These are phyloP conservation scores for Teleiodes luculella DNA, from an alignment of 2,888 invertebrate genomes.

Conservation along the genomic window DNA sequence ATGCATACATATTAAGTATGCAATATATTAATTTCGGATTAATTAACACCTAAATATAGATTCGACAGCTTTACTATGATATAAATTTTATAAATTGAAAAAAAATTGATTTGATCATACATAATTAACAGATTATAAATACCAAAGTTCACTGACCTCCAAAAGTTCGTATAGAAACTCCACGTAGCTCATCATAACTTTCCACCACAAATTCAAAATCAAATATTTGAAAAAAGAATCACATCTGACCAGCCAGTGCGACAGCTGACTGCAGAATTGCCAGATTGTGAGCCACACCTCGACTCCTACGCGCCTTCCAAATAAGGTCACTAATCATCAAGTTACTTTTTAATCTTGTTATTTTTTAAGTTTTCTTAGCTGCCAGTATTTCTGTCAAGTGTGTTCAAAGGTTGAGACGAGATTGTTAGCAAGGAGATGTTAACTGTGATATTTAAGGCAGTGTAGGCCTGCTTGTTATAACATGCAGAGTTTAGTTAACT, in stretches of 20 bases:
- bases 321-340: slow-evolving; percentile 59
- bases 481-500: background rate
- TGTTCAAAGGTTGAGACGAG: background rate
- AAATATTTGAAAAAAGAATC: slow-evolving; percentile 5
- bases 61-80: too few relatives aligned
- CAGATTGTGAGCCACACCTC: slow-evolving; percentile 55
- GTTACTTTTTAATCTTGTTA: slow-evolving; percentile 28
- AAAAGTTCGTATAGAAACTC: slow-evolving; percentile 64
- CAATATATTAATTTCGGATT: too few relatives aligned
- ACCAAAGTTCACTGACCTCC: slow-evolving; percentile 42
- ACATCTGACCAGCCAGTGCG: slow-evolving; percentile 25
- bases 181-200: slow-evolving; percentile 56
- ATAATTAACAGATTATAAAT: background rate
- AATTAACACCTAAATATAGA: too few relatives aligned
- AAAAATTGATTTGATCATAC: too few relatives aligned
- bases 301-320: slow-evolving; percentile 58
- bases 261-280: slow-evolving; percentile 52
- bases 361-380: slow-evolving; percentile 14
- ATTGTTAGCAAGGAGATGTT: slow-evolving; percentile 1
- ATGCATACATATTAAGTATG: too few relatives aligned
- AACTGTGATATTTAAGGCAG: background rate
- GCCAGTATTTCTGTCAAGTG: background rate
- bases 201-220: slow-evolving; percentile 26
- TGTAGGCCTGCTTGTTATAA: slow-evolving; percentile 1
- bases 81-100: too few relatives aligned